Evolutionary conservation across 2,797 vertebrate genomes (phyloP).

Genomic region (Astyanax mexicanus): DNA sequence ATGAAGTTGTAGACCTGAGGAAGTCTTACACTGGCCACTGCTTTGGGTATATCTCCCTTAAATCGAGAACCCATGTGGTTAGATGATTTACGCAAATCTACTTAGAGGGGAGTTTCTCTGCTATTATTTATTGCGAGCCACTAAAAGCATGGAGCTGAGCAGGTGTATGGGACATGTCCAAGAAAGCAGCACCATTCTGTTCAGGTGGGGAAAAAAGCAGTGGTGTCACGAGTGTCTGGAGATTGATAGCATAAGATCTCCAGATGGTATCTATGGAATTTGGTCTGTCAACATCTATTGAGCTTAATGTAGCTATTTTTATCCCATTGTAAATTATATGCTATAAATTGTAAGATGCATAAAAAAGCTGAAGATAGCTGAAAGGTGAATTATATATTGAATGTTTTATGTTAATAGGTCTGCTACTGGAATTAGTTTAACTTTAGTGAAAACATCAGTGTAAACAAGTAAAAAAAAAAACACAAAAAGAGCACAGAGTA

Average conservation of each 20-base stretch:
- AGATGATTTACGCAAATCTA: neutral
- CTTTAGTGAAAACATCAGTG: neutral
- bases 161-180: conserved; percentile 15
- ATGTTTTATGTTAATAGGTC: neutral
- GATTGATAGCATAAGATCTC: conserved; percentile 21
- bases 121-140: neutral
- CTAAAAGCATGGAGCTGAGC: conserved; percentile 2
- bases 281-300: conserved; percentile 66
- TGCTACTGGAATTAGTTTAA: neutral
- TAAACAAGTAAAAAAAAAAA: neutral
- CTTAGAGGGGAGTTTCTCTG: neutral
- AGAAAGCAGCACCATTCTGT: neutral
- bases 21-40: neutral
- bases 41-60: neutral
- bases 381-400: neutral
- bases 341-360: neutral
- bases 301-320: conserved; percentile 39
- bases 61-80: neutral
- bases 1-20: neutral
- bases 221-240: neutral
- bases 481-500: neutral
- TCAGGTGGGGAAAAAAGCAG: neutral
- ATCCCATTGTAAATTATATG: neutral
- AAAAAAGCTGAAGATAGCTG: neutral
- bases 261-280: conserved; percentile 55